A percentile compares a stretch with the other conserved stretches of the same genome.
These are phyloP conservation scores for Acrobasis suavella DNA, from an alignment of 2,888 invertebrate species.

Conservation along the genomic window DNA sequence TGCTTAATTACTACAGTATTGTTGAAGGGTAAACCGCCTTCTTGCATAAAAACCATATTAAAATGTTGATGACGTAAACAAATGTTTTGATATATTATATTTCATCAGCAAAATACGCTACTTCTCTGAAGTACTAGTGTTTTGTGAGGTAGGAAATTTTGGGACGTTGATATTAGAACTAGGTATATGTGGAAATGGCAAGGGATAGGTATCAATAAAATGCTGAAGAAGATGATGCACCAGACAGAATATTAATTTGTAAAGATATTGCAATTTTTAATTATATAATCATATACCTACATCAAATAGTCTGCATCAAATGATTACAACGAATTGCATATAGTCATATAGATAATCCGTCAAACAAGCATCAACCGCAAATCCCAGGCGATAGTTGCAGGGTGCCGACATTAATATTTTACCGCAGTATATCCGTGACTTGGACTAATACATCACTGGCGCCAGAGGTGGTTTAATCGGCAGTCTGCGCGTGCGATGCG, in stretches of 20 bases:
- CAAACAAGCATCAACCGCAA: constrained; percentile 26
- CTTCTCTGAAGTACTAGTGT: neutral
- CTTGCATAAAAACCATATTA: neutral
- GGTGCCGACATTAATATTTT: constrained; percentile 48
- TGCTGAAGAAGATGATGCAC: too few species aligned
- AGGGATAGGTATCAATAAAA: too few species aligned
- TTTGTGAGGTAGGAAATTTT: too few species aligned
- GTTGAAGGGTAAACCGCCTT: neutral
- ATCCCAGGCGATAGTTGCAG: constrained; percentile 26
- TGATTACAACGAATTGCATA: constrained; percentile 2
- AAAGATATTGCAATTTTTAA: too few species aligned
- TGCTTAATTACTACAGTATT: neutral
- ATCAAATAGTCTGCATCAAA: too few species aligned
- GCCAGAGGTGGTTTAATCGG: constrained; percentile 66
- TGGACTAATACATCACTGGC: constrained; percentile 72
- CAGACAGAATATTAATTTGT: too few species aligned
- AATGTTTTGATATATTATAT: neutral
- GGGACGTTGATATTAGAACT: too few species aligned
- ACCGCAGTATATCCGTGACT: constrained; percentile 64
- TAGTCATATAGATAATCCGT: neutral
- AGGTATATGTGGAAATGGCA: too few species aligned
- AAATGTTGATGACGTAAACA: neutral
- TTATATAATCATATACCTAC: too few species aligned
- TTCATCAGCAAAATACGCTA: neutral
- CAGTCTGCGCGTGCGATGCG: constrained; percentile 70